Evolutionary conservation across 2,113 vertebrate genomes (phyloP).

Genomic region (Bubo scandiacus): DNA sequence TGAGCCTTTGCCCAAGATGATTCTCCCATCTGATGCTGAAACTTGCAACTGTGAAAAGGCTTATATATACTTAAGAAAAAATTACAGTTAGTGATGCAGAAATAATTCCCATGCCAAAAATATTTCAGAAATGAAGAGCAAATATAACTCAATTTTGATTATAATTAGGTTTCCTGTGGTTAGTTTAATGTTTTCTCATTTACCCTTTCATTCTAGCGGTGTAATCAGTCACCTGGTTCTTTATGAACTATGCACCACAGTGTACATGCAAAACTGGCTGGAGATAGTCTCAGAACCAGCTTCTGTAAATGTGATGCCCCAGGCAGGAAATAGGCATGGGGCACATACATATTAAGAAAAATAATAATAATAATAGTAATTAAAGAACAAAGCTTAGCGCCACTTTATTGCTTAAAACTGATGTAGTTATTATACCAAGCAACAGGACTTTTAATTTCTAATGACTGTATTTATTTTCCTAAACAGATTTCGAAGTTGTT

Average conservation of each 20-base stretch:
- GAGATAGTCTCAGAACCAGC: not conserved
- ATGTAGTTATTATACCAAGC: conserved; percentile 40
- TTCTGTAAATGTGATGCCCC: conserved; percentile 37
- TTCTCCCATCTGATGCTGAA: not conserved
- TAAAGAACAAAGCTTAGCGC: conserved; percentile 42
- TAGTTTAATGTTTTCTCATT: conserved; percentile 66
- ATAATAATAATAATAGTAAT: conserved; percentile 47
- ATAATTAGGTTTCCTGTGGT: conserved; percentile 40
- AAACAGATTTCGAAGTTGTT: conserved; percentile 63
- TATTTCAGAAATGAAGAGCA: conserved; percentile 36
- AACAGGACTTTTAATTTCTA: conserved; percentile 55
- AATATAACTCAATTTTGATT: conserved; percentile 5
- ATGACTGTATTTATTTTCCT: conserved; percentile 60
- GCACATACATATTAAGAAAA: not conserved
- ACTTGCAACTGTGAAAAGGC: not conserved
- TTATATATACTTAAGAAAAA: conserved; percentile 21
- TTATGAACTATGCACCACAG: not conserved
- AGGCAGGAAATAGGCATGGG: conserved; percentile 16
- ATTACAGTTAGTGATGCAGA: conserved; percentile 25
- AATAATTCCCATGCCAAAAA: conserved; percentile 36
- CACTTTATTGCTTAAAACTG: conserved; percentile 52
- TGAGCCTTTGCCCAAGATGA: not conserved
- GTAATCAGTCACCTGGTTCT: conserved; percentile 41
- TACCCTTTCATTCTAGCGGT: not conserved
- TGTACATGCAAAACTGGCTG: not conserved